Evolutionary conservation across 2,797 vertebrate genomes (phyloP).

Genomic region (Numenius phaeopus): DNA sequence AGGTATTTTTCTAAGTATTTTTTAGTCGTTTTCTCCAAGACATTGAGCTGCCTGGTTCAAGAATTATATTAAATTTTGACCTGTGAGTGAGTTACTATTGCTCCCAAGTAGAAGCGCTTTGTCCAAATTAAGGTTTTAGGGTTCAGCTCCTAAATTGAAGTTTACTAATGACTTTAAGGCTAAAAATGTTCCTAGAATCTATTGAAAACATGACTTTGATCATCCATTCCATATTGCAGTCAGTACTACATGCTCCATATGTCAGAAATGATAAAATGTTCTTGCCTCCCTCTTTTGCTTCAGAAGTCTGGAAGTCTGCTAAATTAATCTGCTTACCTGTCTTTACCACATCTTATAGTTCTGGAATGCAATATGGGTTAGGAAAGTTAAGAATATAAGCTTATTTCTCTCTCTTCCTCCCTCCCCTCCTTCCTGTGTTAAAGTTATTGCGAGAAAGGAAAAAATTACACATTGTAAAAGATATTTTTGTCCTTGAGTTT

Average conservation of each 20-base stretch:
- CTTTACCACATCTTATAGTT: conserved; percentile 66
- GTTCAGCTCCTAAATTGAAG: conserved; percentile 51
- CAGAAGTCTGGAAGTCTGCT: conserved; percentile 61
- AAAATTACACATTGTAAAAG: conserved; percentile 32
- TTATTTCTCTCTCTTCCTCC: conserved; percentile 37
- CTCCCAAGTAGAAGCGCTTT: conserved; percentile 11
- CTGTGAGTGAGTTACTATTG: neutral
- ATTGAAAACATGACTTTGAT: conserved; percentile 62
- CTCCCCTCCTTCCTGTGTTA: neutral
- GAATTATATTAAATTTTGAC: conserved; percentile 59
- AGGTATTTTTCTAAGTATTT: conserved; percentile 76
- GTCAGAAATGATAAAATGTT: conserved; percentile 48
- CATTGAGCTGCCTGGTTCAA: conserved; percentile 45
- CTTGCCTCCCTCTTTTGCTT: conserved; percentile 35
- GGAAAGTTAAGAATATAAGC: conserved; percentile 60
- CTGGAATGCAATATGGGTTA: conserved; percentile 54
- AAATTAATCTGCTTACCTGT: conserved; percentile 72
- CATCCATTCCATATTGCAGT: conserved; percentile 41
- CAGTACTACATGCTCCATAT: conserved; percentile 44
- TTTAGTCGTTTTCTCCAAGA: conserved; percentile 67
- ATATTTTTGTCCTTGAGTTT: conserved; percentile 42
- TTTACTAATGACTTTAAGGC: conserved; percentile 60
- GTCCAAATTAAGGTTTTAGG: conserved; percentile 64
- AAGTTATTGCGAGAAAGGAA: conserved; percentile 20
- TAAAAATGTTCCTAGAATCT: conserved; percentile 52